Evolutionary conservation across 2,113 vertebrate genomes (phyloP).

Genomic region (Formicarius rufipectus): DNA sequence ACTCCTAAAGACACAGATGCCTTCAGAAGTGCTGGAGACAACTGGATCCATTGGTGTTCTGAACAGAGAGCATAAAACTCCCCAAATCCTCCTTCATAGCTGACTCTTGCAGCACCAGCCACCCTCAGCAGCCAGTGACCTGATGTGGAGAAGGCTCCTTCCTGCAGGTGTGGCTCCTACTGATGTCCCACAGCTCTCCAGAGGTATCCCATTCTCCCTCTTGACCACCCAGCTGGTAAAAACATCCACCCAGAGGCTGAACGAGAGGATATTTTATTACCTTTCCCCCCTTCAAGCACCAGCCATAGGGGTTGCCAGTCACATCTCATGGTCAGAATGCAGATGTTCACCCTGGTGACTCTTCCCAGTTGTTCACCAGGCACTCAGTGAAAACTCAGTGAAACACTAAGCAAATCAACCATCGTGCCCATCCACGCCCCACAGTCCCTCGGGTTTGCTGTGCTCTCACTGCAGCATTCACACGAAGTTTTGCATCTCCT

Average conservation of each 20-base stretch:
- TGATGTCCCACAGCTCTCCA: not conserved
- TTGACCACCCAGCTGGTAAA: not conserved
- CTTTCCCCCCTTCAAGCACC: not conserved
- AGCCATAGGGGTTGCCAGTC: not conserved
- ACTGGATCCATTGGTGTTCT: not conserved
- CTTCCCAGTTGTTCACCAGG: not conserved
- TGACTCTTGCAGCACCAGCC: not conserved
- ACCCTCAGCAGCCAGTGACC: not conserved
- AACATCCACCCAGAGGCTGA: not conserved
- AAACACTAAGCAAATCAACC: not conserved
- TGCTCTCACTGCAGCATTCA: not conserved
- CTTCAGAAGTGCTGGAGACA: not conserved
- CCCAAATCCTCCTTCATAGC: not conserved
- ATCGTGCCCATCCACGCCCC: rapidly evolving
- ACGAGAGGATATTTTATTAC: not conserved
- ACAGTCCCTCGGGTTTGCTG: not conserved
- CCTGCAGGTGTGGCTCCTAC: not conserved
- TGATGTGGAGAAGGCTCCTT: not conserved
- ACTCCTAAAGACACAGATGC: not conserved
- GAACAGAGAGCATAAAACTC: not conserved
- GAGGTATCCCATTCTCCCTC: not conserved
- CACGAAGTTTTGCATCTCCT: not conserved
- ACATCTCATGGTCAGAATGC: not conserved
- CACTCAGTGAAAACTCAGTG: not conserved
- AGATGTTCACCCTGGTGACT: not conserved